Base-by-base conservation (phyloP, 2,113 vertebrate species). In the Peromyscus leucopus region DNA sequence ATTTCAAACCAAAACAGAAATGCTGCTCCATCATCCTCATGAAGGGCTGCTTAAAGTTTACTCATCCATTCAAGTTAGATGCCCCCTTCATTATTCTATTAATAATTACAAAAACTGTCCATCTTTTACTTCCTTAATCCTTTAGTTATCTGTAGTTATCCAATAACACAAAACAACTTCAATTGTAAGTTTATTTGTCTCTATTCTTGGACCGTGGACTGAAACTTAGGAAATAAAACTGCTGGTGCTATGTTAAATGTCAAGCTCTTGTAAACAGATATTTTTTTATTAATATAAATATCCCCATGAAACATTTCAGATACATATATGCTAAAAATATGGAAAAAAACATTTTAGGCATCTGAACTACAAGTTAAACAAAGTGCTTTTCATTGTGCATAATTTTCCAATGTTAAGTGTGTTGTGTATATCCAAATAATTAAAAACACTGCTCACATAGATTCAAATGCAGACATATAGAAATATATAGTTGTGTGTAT, bases 61-160 rank as follows among this genome's bases (percentile, higher is more conserved):
- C 9, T 78, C 31, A 16, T 31, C 1, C 65, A 80, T 24, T 92
- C 79, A 86, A 85, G 72, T 82, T 72, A 74, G 11, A 96, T 67
- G 19, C 26, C 24, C 57, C 7, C 5, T 51, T 24, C 67, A 9
- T n/a, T 59, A 42, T 74, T 96, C 13, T 17, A 92, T 22, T 48
- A 84, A 36, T 67, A 87, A 67, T 22, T 67, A 59, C 12, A 26
- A 71, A 26, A 2, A 0, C 91, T 85, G 24, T 91, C 16, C 24
- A 88, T 13, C 28, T 93, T 95, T 95, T 48, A n/a, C 6, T 86
- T n/a, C 7, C 24, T 87, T 92, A 93, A 83, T 69, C 67, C 10
- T 75, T 61, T 69, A 48, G 48, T 91, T 2, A 13, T 63, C 69
- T 67, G 7, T 80, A 71, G 48, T 57, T 97, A 26, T 75, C 9